Percentiles rank a stretch among this genome's conserved stretches.
Evolutionary conservation across 2,797 vertebrate genomes (phyloP).

Genomic region (Rhyacichthys aspro): DNA sequence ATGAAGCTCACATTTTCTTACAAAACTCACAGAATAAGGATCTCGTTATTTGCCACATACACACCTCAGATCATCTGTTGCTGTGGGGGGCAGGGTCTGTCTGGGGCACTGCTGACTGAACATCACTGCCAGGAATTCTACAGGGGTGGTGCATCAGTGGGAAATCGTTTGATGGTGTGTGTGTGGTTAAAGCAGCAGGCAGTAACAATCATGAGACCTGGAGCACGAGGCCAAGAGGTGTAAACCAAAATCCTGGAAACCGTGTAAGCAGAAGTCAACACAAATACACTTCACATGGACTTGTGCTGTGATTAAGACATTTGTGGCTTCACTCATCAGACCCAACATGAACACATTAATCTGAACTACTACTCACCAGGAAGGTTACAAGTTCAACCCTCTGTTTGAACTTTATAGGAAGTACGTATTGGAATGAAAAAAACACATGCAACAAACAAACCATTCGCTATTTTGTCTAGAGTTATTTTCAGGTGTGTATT

Average conservation of each 20-base stretch:
- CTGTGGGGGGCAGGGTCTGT: slow-evolving; percentile 40
- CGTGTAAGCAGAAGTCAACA: slow-evolving; percentile 25
- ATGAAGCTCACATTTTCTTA: slow-evolving; percentile 42
- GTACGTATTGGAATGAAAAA: slow-evolving; percentile 15
- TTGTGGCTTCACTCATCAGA: slow-evolving; percentile 1
- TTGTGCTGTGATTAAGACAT: slow-evolving; percentile 24
- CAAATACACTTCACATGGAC: slow-evolving; percentile 26
- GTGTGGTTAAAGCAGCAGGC: slow-evolving; percentile 40
- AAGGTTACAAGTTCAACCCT: slow-evolving; percentile 48
- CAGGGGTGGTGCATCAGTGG: slow-evolving; percentile 41
- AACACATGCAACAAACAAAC: slow-evolving; percentile 39
- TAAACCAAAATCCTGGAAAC: slow-evolving; percentile 34
- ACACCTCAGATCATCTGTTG: slow-evolving; percentile 37
- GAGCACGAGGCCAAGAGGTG: slow-evolving; percentile 21
- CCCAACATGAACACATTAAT: slow-evolving; percentile 10
- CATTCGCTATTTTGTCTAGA: slow-evolving; percentile 46
- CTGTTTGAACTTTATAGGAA: slow-evolving; percentile 47
- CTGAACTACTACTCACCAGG: slow-evolving; percentile 43
- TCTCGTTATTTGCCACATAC: slow-evolving; percentile 41
- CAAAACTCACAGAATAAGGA: slow-evolving; percentile 53
- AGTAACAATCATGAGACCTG: slow-evolving; percentile 27
- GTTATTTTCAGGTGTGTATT: slow-evolving; percentile 72
- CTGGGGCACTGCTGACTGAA: slow-evolving; percentile 46
- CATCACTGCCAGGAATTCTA: slow-evolving; percentile 62
- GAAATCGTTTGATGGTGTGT: slow-evolving; percentile 48